Evolutionary conservation across 2,888 invertebrate species (phyloP), one percentile per base, ranked within the genome.

Genomic region (Dicyrtomina minuta): DNA sequence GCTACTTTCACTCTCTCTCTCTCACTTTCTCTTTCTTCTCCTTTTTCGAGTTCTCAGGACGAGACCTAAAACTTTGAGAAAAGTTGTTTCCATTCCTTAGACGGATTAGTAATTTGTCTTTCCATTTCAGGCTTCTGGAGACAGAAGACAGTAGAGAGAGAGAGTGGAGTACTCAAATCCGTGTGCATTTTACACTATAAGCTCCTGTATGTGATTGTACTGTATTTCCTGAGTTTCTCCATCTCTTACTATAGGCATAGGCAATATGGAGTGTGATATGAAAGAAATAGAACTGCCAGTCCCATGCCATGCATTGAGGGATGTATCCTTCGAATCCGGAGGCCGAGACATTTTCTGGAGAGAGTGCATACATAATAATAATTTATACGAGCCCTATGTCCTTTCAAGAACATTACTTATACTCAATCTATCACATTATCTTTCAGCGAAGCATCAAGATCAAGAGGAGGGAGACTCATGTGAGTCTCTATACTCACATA

Each of bases 71-170:
- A 20, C 46, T 46, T 46, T 20, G 20, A 46, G 46, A n/a, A 39
- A 58, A 39, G 33, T 58, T 58, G 58, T 27, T 27, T 27, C n/a
- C 33, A 15, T 26, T 4, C 10, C n/a, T n/a, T 3, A 20, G n/a
- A 17, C 4, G n/a, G n/a, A 46, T 1, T n/a, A 1, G 58, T 26
- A 58, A 58, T 58, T 58, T 58, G 58, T 58, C 58, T 58, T 58
- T 33, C n/a, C 33, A 58, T 58, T 58, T 17, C 33, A 27, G 33
- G 58, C 49, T 49, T 22, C 55, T 22, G 15, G 17, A 26, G 24
- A 15, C 55, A 26, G n/a, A n/a, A n/a, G n/a, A n/a, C n/a, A n/a
- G n/a, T n/a, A n/a, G n/a, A n/a, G n/a, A n/a, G n/a, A n/a, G n/a
- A n/a, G n/a, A n/a, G n/a, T n/a, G n/a, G n/a, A n/a, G n/a, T n/a